Percentiles rank a stretch among this genome's conserved stretches.
phyloP scores from a whole-genome alignment of 2,888 invertebrate genomes.

The Pheosia gnoma region DNA sequence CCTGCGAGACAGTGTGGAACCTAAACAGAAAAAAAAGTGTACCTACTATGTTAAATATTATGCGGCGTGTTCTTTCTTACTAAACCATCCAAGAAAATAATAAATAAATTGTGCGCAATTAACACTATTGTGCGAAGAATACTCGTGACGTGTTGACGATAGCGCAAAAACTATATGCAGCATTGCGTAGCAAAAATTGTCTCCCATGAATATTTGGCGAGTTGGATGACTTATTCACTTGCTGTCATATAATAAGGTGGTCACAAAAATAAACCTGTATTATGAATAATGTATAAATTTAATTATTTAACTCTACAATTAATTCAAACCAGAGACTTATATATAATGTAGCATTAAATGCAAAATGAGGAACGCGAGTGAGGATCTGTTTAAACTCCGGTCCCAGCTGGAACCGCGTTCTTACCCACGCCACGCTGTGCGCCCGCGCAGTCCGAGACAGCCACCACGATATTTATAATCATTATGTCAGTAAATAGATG shows the following conservation, averaged over 20 bases:
- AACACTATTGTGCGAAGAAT: constrained; percentile 1
- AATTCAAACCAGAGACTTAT: no score
- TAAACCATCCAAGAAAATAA: background rate
- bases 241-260: no score
- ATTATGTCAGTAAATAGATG: constrained; percentile 40
- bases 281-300: no score
- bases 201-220: background rate
- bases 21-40: background rate
- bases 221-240: background rate
- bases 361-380: constrained; percentile 24
- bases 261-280: no score
- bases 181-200: background rate
- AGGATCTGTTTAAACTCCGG: constrained; percentile 34
- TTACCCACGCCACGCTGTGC: constrained; percentile 37
- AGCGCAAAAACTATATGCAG: background rate
- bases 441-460: constrained; percentile 23
- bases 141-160: background rate
- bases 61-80: background rate
- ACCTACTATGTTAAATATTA: background rate
- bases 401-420: constrained; percentile 41
- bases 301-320: no score
- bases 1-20: background rate
- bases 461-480: constrained; percentile 26
- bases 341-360: constrained; percentile 16
- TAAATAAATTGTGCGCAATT: background rate